These are phyloP conservation scores for Hypomecis atomaria DNA, from an alignment of 2,888 invertebrate species.

Conservation along the genomic window DNA sequence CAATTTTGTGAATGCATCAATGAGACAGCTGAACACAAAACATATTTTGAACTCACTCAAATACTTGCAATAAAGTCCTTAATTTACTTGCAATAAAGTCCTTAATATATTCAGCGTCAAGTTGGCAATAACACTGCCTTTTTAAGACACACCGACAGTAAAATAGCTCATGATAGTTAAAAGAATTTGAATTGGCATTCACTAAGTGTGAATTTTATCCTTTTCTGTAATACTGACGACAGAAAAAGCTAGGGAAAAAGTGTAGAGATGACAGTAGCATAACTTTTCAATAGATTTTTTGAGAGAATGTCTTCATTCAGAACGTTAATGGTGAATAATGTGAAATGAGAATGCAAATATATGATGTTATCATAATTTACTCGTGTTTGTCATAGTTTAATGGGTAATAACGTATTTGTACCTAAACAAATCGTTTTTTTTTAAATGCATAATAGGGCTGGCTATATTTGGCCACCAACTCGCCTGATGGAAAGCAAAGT, in stretches of 20 bases:
- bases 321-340: slow-evolving; percentile 5
- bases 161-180: slow-evolving; percentile 21
- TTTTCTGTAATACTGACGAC: slow-evolving; percentile 27
- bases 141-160: slow-evolving; percentile 25
- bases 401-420: slow-evolving; percentile 16
- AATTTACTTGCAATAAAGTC: too few relatives aligned
- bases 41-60: too few relatives aligned
- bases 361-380: slow-evolving; percentile 11
- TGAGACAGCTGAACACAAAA: too few relatives aligned
- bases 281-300: slow-evolving; percentile 6
- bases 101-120: not conserved
- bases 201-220: slow-evolving; percentile 40
- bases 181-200: slow-evolving; percentile 42
- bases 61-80: too few relatives aligned
- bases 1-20: too few relatives aligned
- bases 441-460: too few relatives aligned
- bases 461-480: too few relatives aligned
- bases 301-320: slow-evolving; percentile 18
- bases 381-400: slow-evolving; percentile 10
- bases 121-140: slow-evolving; percentile 32
- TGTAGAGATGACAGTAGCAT: not conserved
- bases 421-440: too few relatives aligned
- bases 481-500: too few relatives aligned
- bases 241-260: slow-evolving; percentile 24
- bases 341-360: slow-evolving; percentile 9